phyloP scores from a whole-genome alignment of 2,797 vertebrate genomes.

The Furcifer pardalis region DNA sequence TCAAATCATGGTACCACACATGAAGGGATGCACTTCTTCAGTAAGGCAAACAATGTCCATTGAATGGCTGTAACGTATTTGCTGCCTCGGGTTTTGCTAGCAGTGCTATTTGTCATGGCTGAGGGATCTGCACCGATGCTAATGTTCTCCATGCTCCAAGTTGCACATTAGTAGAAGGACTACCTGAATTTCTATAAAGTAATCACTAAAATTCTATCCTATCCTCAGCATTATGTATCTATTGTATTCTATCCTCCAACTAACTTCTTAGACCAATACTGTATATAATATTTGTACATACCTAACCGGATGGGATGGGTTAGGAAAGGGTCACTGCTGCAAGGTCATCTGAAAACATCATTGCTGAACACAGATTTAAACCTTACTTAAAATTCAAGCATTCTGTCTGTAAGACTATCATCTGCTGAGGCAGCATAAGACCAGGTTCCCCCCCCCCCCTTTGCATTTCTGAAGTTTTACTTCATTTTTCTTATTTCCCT shows the following conservation, averaged over 20 bases:
- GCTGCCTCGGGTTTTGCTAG: not conserved
- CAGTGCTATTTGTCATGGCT: not conserved
- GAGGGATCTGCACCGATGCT: not conserved
- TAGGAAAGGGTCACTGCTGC: not conserved
- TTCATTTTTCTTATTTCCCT: not conserved
- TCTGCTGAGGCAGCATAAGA: not conserved
- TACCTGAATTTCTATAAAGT: not conserved
- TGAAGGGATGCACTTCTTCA: conserved; percentile 17
- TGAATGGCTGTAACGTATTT: conserved; percentile 28
- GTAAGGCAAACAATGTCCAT: conserved; percentile 29
- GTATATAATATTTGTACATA: too few relatives aligned
- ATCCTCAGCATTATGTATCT: not conserved
- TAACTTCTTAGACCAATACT: too few relatives aligned
- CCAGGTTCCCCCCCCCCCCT: not conserved
- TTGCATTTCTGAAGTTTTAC: not conserved
- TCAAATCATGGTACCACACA: conserved; percentile 33
- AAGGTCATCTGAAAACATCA: not conserved
- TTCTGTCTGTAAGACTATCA: not conserved
- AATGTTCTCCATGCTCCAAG: not conserved
- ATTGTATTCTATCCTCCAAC: too few relatives aligned
- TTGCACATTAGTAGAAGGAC: not conserved
- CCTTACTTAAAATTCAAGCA: not conserved
- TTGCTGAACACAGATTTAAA: not conserved
- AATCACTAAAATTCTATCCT: not conserved
- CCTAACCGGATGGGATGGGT: too few relatives aligned